phyloP scores from a whole-genome alignment of 1,140 invertebrate species.

The Drosophila obscura region DNA sequence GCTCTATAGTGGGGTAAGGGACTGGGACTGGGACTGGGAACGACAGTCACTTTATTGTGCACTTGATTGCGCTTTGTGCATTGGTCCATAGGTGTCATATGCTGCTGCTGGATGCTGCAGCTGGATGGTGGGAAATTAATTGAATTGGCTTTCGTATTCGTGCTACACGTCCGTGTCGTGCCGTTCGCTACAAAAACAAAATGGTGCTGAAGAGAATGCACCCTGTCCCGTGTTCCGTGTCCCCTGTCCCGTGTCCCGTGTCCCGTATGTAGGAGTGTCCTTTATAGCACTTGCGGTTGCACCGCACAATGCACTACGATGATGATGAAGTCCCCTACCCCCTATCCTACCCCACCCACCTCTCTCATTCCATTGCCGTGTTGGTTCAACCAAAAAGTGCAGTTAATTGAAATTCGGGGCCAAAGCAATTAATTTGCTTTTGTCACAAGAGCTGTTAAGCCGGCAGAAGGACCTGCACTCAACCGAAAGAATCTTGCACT shows the following conservation, averaged over 20 bases:
- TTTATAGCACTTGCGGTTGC: constrained; percentile 69
- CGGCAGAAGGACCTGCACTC: constrained; percentile 32
- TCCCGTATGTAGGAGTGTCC: constrained; percentile 16
- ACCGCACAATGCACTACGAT: constrained; percentile 39
- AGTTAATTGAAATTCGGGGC: constrained; percentile 76
- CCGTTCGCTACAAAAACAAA: constrained; percentile 39
- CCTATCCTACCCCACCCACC: too few species aligned
- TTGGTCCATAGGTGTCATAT: constrained; percentile 78
- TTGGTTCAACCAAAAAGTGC: constrained; percentile 44
- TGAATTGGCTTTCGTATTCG: constrained; percentile 72
- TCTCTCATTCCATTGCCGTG: neutral
- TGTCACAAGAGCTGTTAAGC: constrained; percentile 78
- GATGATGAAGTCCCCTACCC: constrained; percentile 41
- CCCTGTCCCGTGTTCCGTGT: too few species aligned
- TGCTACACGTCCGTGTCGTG: constrained; percentile 36
- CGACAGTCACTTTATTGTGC: constrained; percentile 44
- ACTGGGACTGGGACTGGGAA: neutral
- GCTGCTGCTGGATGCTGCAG: constrained; percentile 57
- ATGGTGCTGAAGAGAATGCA: neutral
- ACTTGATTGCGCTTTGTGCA: constrained; percentile 68
- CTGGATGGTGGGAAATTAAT: constrained; percentile 59
- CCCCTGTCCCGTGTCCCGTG: too few species aligned
- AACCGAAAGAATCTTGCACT: constrained; percentile 54
- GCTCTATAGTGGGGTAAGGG: neutral
- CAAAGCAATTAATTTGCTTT: constrained; percentile 80